Percentiles rank a stretch among this genome's conserved stretches.
These are phyloP conservation scores for Alcedo quadribrachys DNA, from an alignment of 2,797 vertebrate species.

Conservation along the genomic window DNA sequence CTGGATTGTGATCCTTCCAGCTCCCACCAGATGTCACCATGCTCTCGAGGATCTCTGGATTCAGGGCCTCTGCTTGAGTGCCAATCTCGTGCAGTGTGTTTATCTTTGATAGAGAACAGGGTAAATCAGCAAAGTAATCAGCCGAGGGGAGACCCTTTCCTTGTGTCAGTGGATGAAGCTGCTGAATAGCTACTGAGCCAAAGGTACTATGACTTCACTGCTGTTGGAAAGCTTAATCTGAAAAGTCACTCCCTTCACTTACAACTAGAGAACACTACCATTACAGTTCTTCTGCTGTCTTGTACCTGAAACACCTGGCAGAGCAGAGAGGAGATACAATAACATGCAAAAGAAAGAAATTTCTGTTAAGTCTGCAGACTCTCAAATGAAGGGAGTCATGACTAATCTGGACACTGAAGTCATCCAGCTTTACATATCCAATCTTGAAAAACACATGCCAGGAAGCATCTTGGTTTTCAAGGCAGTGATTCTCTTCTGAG, in stretches of 20 bases:
- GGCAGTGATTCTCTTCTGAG: background rate
- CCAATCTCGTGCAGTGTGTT: rapidly evolving
- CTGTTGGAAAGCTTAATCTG: background rate
- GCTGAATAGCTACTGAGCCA: background rate
- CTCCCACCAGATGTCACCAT: conserved; percentile 65
- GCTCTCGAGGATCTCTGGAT: background rate
- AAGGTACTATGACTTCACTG: background rate
- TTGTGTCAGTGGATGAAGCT: background rate
- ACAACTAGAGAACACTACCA: background rate
- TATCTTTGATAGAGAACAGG: background rate
- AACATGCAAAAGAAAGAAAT: background rate
- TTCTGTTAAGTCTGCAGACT: background rate
- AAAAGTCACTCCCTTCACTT: background rate
- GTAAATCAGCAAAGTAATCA: background rate
- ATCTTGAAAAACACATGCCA: background rate
- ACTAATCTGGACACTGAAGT: background rate
- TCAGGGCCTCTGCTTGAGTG: background rate
- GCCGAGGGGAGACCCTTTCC: background rate
- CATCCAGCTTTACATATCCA: background rate
- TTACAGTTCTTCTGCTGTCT: background rate
- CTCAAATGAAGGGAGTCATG: background rate
- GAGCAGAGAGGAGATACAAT: background rate
- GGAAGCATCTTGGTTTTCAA: background rate
- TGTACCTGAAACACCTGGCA: background rate
- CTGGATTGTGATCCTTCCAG: conserved; percentile 12